These are phyloP conservation scores for Caenorhabditis briggsae DNA, from an alignment of 1,140 invertebrate genomes.

Conservation along the genomic window DNA sequence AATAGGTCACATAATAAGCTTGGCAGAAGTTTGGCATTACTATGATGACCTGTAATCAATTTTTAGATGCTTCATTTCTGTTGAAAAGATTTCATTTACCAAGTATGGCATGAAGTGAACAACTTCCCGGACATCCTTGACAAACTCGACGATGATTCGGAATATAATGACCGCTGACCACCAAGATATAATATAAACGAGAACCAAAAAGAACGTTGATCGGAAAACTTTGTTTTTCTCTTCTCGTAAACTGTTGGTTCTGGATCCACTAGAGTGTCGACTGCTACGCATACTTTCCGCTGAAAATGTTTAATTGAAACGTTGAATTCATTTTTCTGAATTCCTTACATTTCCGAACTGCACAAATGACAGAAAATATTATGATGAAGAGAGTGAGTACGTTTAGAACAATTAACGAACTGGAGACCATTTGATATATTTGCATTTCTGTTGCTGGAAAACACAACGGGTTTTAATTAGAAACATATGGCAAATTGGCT, in stretches of 20 bases:
- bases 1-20: constrained; percentile 41
- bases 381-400: constrained; percentile 5
- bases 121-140: not conserved
- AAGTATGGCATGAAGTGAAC: constrained; percentile 34
- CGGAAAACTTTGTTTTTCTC: constrained; percentile 22
- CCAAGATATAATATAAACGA: constrained; percentile 33
- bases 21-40: constrained; percentile 45
- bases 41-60: not conserved
- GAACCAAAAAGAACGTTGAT: constrained; percentile 37
- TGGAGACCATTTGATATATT: constrained; percentile 48
- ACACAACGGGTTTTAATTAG: constrained; percentile 5
- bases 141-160: not conserved
- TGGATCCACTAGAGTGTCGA: not conserved
- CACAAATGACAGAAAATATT: constrained; percentile 15
- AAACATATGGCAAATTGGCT: constrained; percentile 36
- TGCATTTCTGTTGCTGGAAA: constrained; percentile 6
- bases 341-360: constrained; percentile 14
- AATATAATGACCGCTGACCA: constrained; percentile 9
- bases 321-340: not conserved
- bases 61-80: not conserved
- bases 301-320: not conserved
- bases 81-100: not conserved
- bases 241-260: constrained; percentile 8
- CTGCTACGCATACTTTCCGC: constrained; percentile 27
- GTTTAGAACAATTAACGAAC: constrained; percentile 23